Base-by-base conservation (phyloP, 2,797 vertebrate species). In the Telmatherina bonti region DNA sequence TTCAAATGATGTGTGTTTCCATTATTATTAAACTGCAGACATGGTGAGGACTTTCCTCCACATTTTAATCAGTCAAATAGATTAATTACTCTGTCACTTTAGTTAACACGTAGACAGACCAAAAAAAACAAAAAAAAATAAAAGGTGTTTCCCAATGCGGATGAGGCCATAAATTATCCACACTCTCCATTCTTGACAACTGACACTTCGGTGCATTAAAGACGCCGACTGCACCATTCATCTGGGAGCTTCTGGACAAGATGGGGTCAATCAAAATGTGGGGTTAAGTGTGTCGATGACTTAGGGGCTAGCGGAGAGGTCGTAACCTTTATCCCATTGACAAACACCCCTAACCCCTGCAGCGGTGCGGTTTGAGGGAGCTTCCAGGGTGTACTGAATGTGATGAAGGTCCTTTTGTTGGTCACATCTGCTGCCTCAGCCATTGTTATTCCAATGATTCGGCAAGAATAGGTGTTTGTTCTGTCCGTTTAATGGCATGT, bases 201-300 rank as follows among this genome's bases (percentile, higher is more conserved):
- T 80, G 60, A 35, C 1, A 1, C 67, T 43, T 35, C 80, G 74
- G 72, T 81, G 1, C 64, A 68, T 89, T 82, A 86, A 82, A 74
- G 71, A 60, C 62, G 54, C 65, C 2, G 51, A 20, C 70, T 7
- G 65, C 71, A n/a, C 36, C 61, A 51, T 59, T 80, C 86, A 84
- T 79, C 59, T 51, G 81, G 81, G 80, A 81, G 70, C 65, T 66
- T 72, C 18, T n/a, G 9, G 75, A 85, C 75, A 87, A 82, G 85
- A 68, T 64, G 71, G 81, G 89, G 92, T 93, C 91, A 91, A 67
- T 90, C 69, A 74, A 67, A 87, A 85, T 74, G 82, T 90, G 89
- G 86, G 92, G 92, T 93, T 93, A 93, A 93, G 90, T 91, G 91
- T 88, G 79, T 74, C 69, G 76, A 87, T 81, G 90, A 91, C 78